These are phyloP conservation scores for Lichenostomus cassidix DNA, from an alignment of 2,113 vertebrate genomes.

Conservation along the genomic window DNA sequence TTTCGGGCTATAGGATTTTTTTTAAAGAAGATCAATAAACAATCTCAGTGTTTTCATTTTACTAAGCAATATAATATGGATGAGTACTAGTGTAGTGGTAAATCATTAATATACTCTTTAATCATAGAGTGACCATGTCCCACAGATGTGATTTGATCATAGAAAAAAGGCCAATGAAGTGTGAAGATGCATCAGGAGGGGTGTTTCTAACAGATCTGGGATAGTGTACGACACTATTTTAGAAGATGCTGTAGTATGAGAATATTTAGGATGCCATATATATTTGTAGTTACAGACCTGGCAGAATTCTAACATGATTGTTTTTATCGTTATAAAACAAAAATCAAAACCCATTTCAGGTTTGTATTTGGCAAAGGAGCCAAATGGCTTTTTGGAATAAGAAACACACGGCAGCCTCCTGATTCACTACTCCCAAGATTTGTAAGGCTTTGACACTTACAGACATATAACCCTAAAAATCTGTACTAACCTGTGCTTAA, in stretches of 20 bases:
- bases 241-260: neutral
- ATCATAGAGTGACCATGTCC: neutral
- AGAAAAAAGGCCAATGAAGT: neutral
- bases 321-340: neutral
- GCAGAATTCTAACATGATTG: neutral
- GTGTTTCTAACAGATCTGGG: neutral
- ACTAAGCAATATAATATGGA: slow-evolving; percentile 39
- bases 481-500: neutral
- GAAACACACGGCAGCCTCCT: neutral
- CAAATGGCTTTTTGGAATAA: neutral
- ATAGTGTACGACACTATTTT: neutral
- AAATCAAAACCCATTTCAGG: accelerated
- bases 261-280: neutral
- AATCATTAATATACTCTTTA: slow-evolving; percentile 47
- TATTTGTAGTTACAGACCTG: neutral
- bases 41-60: slow-evolving; percentile 57
- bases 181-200: neutral
- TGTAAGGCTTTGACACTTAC: neutral
- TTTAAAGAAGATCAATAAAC: slow-evolving; percentile 30
- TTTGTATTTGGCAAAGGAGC: neutral
- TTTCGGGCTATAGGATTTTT: neutral
- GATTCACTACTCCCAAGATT: neutral
- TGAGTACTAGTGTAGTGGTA: slow-evolving; percentile 19
- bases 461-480: neutral
- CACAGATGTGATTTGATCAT: neutral